These are phyloP conservation scores for Empis stercorea DNA, from an alignment of 2,888 invertebrate species.

Conservation along the genomic window DNA sequence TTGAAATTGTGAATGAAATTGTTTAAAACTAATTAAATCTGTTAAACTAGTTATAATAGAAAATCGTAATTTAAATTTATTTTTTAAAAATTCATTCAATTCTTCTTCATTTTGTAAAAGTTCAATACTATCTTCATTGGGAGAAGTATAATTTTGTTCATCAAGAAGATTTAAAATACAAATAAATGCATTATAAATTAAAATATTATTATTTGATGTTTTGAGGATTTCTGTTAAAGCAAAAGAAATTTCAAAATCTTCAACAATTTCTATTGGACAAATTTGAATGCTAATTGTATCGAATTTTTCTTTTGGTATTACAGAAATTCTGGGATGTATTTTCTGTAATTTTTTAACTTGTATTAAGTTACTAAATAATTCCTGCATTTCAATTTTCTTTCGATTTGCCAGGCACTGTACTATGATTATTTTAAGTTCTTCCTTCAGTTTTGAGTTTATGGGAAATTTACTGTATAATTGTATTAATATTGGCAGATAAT, in stretches of 20 bases:
- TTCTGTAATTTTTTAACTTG: slow-evolving; percentile 13
- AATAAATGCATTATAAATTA: slow-evolving; percentile 28
- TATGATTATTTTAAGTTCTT: slow-evolving; percentile 19
- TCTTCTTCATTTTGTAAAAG: slow-evolving; percentile 25
- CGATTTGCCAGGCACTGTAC: slow-evolving; percentile 27
- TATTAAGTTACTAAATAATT: slow-evolving; percentile 18
- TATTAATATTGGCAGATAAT: slow-evolving; percentile 24
- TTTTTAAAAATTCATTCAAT: slow-evolving; percentile 19
- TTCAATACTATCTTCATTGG: slow-evolving; percentile 12
- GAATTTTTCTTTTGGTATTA: slow-evolving; percentile 13
- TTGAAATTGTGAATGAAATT: slow-evolving; percentile 25
- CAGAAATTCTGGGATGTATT: slow-evolving; percentile 20
- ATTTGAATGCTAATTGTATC: slow-evolving; percentile 18
- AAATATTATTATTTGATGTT: slow-evolving; percentile 20
- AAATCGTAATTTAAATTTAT: slow-evolving; percentile 23
- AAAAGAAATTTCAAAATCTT: slow-evolving; percentile 15
- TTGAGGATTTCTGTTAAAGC: slow-evolving; percentile 21
- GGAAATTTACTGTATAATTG: slow-evolving; percentile 22
- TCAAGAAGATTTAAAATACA: slow-evolving; percentile 16
- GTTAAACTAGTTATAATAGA: slow-evolving; percentile 26
- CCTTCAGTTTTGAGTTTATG: slow-evolving; percentile 9
- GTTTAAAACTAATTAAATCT: slow-evolving; percentile 25
- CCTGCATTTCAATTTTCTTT: slow-evolving; percentile 18
- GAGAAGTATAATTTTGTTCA: slow-evolving; percentile 13
- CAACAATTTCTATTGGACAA: slow-evolving; percentile 10